Base-by-base conservation (phyloP, 2,888 invertebrate species). In the Eristalis arbustorum region DNA sequence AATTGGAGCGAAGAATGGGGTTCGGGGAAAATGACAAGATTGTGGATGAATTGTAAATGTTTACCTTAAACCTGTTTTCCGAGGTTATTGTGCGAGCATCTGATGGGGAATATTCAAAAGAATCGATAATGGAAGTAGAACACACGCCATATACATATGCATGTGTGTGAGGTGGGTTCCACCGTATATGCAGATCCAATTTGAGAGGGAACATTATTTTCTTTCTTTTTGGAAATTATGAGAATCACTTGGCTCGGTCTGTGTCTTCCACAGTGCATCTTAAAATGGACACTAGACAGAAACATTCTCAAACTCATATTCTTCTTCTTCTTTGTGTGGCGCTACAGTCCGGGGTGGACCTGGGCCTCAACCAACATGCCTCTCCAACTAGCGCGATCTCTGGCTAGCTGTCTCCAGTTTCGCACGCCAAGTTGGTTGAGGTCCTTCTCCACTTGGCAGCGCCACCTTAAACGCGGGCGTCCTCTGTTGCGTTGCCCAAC, bases 31-130 rank as follows among this genome's bases (percentile, higher is more conserved):
- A 59, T 28, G n/a, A 59, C 59, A 49, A 49, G n/a, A 6, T 5
- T n/a, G 18, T 49, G 49, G 49, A 18, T 49, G 49, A 28, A 59
- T 59, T 78, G 63, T 56, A 77, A 72, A 73, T 74, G 73, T 78
- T 83, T 77, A 69, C 76, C 63, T 77, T 78, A 73, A 83, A 78
- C 73, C 67, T 79, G 59, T 59, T 59, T n/a, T 25, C 49, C 18
- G 49, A 49, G 49, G 49, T 49, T 49, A 49, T 49, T 49, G 49
- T 49, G 49, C 49, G 49, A 49, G 18, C 18, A 49, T 18, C 18
- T 18, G 49, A 49, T 18, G 49, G 18, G 3, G 18, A 49, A 42
- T 42, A n/a, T 42, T 42, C n/a, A 42, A 42, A 42, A 49, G 49
- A 49, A 18, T 49, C 49, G 18, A 49, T 49, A 8, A 18, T n/a